Conservation (phyloP, 2,888 invertebrate genomes). For the Melieria omissa region DNA sequence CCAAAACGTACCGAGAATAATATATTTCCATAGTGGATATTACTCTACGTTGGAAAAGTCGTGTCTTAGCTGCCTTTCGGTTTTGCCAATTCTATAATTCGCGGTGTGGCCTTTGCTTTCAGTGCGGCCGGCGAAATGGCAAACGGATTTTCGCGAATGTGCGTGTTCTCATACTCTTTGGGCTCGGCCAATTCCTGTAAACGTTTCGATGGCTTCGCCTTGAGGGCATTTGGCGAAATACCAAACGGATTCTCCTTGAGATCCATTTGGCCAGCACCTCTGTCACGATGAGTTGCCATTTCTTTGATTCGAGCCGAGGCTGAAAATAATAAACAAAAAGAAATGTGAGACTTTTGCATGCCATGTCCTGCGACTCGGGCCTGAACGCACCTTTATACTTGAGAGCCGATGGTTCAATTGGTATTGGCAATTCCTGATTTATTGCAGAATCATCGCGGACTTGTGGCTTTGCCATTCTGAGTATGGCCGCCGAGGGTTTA, state of each 20-base stretch:
- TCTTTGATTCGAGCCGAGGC: constrained; percentile 54
- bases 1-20: no score
- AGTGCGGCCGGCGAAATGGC: constrained; percentile 69
- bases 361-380: not conserved
- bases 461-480: constrained; percentile 9
- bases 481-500: constrained; percentile 12
- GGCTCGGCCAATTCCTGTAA: constrained; percentile 68
- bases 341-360: not conserved
- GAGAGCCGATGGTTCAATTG: constrained; percentile 15
- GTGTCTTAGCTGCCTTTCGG: constrained; percentile 57
- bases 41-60: no score
- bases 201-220: constrained; percentile 66
- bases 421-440: constrained; percentile 19
- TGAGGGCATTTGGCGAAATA: constrained; percentile 68
- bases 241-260: constrained; percentile 68
- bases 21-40: no score
- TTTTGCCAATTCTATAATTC: constrained; percentile 68
- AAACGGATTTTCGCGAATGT: constrained; percentile 67
- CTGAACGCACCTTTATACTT: constrained; percentile 18
- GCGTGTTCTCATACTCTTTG: constrained; percentile 63
- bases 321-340: constrained; percentile 30
- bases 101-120: constrained; percentile 67
- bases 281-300: constrained; percentile 52
- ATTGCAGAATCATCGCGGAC: constrained; percentile 17
- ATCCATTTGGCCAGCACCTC: constrained; percentile 63